These are phyloP conservation scores for Orientallactaga sibirica DNA, from an alignment of 2,797 vertebrate genomes.

Conservation along the genomic window DNA sequence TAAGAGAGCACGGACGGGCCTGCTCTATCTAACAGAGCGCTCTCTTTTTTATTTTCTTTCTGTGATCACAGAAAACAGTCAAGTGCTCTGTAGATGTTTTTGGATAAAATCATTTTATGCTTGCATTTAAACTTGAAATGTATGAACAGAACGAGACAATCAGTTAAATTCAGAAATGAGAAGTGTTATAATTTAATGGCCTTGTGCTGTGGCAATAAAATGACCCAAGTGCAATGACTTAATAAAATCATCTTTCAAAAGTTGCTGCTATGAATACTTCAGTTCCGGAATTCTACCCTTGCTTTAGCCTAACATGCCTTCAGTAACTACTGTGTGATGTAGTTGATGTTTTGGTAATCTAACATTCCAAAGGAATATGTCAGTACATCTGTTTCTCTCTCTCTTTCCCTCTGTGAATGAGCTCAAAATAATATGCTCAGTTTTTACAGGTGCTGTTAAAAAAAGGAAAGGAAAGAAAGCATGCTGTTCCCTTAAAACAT, in stretches of 20 bases:
- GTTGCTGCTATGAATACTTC: slow-evolving; percentile 88
- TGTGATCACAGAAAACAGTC: slow-evolving; percentile 63
- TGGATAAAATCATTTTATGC: slow-evolving; percentile 69
- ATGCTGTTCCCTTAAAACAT: slow-evolving; percentile 87
- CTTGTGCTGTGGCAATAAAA: slow-evolving; percentile 90
- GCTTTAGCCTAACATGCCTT: slow-evolving; percentile 68
- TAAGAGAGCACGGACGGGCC: slow-evolving; percentile 68
- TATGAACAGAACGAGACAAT: slow-evolving; percentile 87
- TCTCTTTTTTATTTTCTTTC: slow-evolving; percentile 67
- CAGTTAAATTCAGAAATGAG: slow-evolving; percentile 79
- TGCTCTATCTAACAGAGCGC: background rate
- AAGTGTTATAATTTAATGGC: slow-evolving; percentile 84
- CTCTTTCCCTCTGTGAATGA: slow-evolving; percentile 35
- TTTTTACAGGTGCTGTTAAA: slow-evolving; percentile 93
- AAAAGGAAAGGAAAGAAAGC: slow-evolving; percentile 86
- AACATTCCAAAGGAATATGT: slow-evolving; percentile 90
- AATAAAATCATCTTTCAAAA: slow-evolving; percentile 85
- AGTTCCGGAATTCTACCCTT: slow-evolving; percentile 82
- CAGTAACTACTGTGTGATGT: slow-evolving; percentile 71
- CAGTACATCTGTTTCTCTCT: background rate
- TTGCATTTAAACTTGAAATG: slow-evolving; percentile 79
- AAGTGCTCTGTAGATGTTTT: slow-evolving; percentile 74
- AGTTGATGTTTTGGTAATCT: slow-evolving; percentile 83
- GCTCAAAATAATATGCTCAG: slow-evolving; percentile 88
- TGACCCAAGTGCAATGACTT: slow-evolving; percentile 90